phyloP scores from a whole-genome alignment of 2,797 vertebrate genomes.

The Pitangus sulphuratus region DNA sequence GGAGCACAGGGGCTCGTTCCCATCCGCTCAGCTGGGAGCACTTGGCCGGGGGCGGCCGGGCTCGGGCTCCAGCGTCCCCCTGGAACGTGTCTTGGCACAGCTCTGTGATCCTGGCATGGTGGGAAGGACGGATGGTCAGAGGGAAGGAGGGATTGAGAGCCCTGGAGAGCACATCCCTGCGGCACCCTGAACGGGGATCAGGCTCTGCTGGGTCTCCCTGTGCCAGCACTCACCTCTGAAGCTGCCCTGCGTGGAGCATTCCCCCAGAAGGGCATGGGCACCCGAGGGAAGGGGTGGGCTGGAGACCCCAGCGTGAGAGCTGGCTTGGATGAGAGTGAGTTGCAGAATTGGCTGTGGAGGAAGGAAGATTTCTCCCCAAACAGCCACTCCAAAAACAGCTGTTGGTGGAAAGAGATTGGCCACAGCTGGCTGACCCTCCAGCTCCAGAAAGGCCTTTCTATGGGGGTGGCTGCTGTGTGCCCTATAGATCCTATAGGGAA shows the following conservation, averaged over 20 bases:
- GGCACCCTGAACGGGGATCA: rapidly evolving
- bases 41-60: background rate
- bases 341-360: background rate
- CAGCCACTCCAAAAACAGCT: background rate
- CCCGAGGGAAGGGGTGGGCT: background rate
- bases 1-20: background rate
- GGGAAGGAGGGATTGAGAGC: background rate
- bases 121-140: background rate
- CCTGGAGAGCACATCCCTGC: rapidly evolving
- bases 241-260: rapidly evolving
- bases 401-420: background rate
- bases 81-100: background rate
- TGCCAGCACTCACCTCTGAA: background rate
- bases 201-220: background rate
- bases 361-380: conserved; percentile 14
- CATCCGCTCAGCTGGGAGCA: background rate
- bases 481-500: background rate
- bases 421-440: background rate
- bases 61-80: background rate
- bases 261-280: background rate
- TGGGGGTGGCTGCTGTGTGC: background rate
- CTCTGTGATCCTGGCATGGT: background rate
- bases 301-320: background rate
- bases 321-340: background rate
- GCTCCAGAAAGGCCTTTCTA: background rate